Evolutionary conservation across 2,797 vertebrate species (phyloP).

Genomic region (Babyrousa celebensis): DNA sequence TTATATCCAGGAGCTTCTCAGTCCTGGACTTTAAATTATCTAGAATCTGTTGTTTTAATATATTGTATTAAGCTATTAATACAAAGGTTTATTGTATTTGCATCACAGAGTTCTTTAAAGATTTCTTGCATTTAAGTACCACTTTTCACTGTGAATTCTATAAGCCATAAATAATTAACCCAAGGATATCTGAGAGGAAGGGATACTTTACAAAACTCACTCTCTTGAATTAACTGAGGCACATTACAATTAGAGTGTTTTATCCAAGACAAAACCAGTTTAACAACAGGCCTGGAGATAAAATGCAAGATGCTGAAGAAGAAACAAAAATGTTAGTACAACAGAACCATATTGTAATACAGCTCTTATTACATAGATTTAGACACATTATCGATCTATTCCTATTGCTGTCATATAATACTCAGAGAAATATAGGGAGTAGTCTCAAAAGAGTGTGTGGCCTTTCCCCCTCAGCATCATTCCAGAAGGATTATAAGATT

Average conservation of each 20-base stretch:
- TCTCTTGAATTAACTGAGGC: slow-evolving; percentile 58
- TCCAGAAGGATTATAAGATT: neutral
- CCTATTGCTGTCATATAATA: slow-evolving; percentile 37
- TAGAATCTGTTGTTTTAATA: slow-evolving; percentile 55
- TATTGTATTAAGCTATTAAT: neutral
- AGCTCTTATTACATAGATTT: slow-evolving; percentile 39
- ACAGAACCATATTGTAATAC: slow-evolving; percentile 26
- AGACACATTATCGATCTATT: neutral
- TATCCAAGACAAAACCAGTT: slow-evolving; percentile 54
- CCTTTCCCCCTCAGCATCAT: neutral
- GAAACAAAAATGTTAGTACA: slow-evolving; percentile 18
- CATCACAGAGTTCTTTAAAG: slow-evolving; percentile 56
- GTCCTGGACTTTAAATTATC: neutral
- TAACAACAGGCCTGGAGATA: neutral
- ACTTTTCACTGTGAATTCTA: slow-evolving; percentile 63
- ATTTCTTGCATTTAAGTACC: slow-evolving; percentile 23
- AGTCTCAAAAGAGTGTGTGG: neutral
- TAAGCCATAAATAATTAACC: slow-evolving; percentile 69
- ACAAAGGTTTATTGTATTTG: neutral
- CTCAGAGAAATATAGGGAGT: slow-evolving; percentile 30
- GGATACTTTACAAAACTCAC: slow-evolving; percentile 61
- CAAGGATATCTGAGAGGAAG: slow-evolving; percentile 52
- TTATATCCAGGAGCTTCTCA: slow-evolving; percentile 33
- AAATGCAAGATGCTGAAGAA: slow-evolving; percentile 39
- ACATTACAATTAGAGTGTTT: slow-evolving; percentile 58